Evolutionary conservation across 2,888 invertebrate species (phyloP), one percentile per base, ranked within the genome.

Genomic region (Drosophila affinis): DNA sequence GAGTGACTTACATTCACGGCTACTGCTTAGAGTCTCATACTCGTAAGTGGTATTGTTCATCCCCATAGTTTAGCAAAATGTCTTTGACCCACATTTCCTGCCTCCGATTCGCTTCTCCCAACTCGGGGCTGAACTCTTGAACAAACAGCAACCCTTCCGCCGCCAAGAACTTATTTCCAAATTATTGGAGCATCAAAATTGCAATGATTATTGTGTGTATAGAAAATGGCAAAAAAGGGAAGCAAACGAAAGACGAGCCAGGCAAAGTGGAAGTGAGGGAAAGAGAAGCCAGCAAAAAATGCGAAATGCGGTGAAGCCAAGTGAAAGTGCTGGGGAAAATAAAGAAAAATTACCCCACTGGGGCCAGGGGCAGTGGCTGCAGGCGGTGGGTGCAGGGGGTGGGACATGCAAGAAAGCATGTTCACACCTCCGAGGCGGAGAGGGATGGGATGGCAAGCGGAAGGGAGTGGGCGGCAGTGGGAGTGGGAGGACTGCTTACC

Each of bases 131-230:
- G 52, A 76, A 69, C 39, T 81, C 55, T 49, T 55, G 34, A 57
- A 57, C 54, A 47, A 56, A 52, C 59, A 61, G 55, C 47, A 81
- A 81, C 82, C 83, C 79, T 81, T 85, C 18, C 67, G 44, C 27
- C 21, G 56, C 7, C 71, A 79, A 76, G 72, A 63, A 69, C 76
- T 76, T 72, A 78, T 88, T 86, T 72, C 72, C 77, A 77, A 88
- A 86, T 86, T 84, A 86, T 86, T 86, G 87, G 85, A 86, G 85
- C 85, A 86, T 86, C 88, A 88, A 88, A 87, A 86, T 88, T 87
- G 81, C 77, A 87, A 81, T 86, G 87, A 88, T 86, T 86, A 88
- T 84, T 83, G 78, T 86, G 79, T 85, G 84, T 63, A 64, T 58
- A 55, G 76, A 48, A 54, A 53, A 73, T 64, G 55, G 60, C 29